Percentiles rank a stretch among this genome's conserved stretches.
Evolutionary conservation across 2,888 invertebrate species (phyloP).

Genomic region (Spilosoma lubricipeda): DNA sequence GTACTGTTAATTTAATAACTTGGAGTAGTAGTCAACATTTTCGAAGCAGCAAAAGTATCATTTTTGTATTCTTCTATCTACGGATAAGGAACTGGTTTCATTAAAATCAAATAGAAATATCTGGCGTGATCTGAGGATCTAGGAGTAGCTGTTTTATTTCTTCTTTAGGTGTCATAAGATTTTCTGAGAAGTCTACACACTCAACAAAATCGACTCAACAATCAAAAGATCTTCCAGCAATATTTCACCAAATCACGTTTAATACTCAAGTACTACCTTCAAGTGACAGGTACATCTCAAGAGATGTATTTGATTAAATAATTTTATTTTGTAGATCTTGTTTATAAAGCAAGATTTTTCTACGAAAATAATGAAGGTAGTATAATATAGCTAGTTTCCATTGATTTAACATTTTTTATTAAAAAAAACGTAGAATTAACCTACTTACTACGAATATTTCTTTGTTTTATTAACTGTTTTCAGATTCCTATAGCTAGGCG

Average conservation of each 20-base stretch:
- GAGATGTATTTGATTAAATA: neutral
- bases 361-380: neutral
- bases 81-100: neutral
- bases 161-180: neutral
- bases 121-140: too few relatives aligned
- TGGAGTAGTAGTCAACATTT: neutral
- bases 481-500: neutral
- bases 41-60: too few relatives aligned
- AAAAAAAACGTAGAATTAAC: too few relatives aligned
- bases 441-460: too few relatives aligned
- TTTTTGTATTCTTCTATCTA: too few relatives aligned
- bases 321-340: neutral
- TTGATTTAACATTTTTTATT: too few relatives aligned
- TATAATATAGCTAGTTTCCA: too few relatives aligned
- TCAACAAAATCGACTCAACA: neutral
- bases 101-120: neutral
- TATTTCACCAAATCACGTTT: neutral
- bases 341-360: neutral
- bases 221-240: neutral
- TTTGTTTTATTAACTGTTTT: neutral
- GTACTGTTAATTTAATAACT: constrained; percentile 10
- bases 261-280: neutral
- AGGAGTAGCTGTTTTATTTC: neutral
- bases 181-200: neutral
- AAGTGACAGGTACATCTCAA: neutral